Percentiles rank a stretch among this genome's conserved stretches.
Conservation (phyloP, 2,797 vertebrate genomes). For the Selene dorsalis region DNA sequence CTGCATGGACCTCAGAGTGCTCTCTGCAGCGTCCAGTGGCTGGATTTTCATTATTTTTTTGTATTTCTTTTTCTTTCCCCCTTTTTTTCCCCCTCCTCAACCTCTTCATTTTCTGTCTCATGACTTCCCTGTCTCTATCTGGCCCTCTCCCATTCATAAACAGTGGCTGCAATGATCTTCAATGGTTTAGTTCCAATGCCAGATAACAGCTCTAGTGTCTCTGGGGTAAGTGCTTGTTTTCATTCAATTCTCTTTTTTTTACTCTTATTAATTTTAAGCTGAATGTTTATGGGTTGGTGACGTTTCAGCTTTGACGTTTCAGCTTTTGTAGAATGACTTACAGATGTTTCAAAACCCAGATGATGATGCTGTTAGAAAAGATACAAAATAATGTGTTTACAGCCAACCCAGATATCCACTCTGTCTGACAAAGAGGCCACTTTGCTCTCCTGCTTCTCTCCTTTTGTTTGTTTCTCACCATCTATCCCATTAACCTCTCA, state of each 20-base stretch:
- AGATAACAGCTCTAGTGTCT: conserved; percentile 90
- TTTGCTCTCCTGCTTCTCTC: conserved; percentile 47
- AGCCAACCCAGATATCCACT: conserved; percentile 11
- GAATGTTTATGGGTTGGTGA: background rate
- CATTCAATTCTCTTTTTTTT: conserved; percentile 30
- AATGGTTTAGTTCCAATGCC: conserved; percentile 90
- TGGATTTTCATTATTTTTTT: conserved; percentile 61
- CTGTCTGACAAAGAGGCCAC: conserved; percentile 20
- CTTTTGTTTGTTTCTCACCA: conserved; percentile 47
- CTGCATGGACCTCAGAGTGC: conserved; percentile 28
- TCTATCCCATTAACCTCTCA: conserved; percentile 31
- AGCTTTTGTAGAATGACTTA: conserved; percentile 11
- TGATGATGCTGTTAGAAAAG: background rate
- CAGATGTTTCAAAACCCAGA: background rate
- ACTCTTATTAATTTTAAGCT: conserved; percentile 3
- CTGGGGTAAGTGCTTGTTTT: conserved; percentile 89
- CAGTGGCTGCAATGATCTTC: conserved; percentile 91
- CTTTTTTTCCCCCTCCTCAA: conserved; percentile 46
- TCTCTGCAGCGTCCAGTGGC: conserved; percentile 41
- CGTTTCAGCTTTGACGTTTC: conserved; percentile 25
- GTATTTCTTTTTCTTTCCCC: conserved; percentile 53
- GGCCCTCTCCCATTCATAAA: conserved; percentile 56
- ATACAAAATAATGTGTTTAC: conserved; percentile 20
- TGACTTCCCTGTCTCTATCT: conserved; percentile 27
- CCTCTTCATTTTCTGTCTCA: conserved; percentile 44